Conservation (phyloP, 2,797 vertebrate species). For the Lagodon rhomboides region DNA sequence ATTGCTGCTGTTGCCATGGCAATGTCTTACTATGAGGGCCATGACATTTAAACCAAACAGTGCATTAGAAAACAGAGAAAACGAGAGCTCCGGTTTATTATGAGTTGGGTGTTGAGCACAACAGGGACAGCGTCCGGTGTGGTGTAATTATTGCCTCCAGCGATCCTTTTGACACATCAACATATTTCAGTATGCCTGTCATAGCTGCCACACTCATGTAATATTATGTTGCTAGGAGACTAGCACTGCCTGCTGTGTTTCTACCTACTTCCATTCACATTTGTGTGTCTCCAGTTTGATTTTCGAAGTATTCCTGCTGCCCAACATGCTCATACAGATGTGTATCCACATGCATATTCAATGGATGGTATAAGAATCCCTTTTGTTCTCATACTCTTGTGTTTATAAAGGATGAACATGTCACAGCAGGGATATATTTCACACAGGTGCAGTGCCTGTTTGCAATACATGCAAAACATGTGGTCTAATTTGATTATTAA, state of each 20-base stretch:
- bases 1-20: constrained; percentile 76
- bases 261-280: constrained; percentile 49
- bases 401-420: constrained; percentile 3
- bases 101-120: constrained; percentile 12
- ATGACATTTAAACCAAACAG: constrained; percentile 29
- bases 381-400: background rate
- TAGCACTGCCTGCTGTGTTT: constrained; percentile 52
- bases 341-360: constrained; percentile 12
- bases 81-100: constrained; percentile 21
- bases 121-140: background rate
- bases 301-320: constrained; percentile 33
- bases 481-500: background rate
- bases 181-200: constrained; percentile 71
- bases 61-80: constrained; percentile 26
- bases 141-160: constrained; percentile 36
- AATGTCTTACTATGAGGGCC: constrained; percentile 48
- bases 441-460: constrained; percentile 2
- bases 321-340: constrained; percentile 37
- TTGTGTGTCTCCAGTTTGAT: constrained; percentile 22
- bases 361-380: background rate
- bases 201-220: constrained; percentile 60
- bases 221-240: constrained; percentile 83
- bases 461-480: background rate
- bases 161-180: constrained; percentile 55
- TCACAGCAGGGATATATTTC: background rate